phyloP scores from a whole-genome alignment of 2,888 invertebrate species.

The Mantis religiosa region DNA sequence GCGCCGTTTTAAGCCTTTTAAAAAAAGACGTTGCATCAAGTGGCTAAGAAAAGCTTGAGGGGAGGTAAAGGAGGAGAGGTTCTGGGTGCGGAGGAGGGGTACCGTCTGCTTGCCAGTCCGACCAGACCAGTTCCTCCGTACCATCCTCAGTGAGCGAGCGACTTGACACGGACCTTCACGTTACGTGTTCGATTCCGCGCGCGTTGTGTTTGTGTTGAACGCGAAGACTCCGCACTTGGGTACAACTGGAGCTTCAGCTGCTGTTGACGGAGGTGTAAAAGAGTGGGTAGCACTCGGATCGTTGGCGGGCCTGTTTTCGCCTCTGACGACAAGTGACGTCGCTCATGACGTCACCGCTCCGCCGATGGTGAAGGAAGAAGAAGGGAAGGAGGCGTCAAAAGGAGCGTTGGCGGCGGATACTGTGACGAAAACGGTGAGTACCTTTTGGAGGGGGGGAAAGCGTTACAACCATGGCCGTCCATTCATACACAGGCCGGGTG shows the following conservation, averaged over 20 bases:
- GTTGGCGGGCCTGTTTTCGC: slow-evolving; percentile 11
- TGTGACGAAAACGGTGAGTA: slow-evolving; percentile 19
- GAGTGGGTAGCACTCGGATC: neutral
- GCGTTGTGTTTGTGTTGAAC: neutral
- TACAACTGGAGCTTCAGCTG: too few relatives aligned
- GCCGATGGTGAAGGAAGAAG: slow-evolving; percentile 1
- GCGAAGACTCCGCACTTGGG: neutral
- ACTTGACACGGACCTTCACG: neutral
- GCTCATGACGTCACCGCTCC: slow-evolving; percentile 5
- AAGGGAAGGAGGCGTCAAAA: neutral
- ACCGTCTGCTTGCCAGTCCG: neutral
- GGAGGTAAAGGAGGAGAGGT: slow-evolving; percentile 2
- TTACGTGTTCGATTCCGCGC: neutral
- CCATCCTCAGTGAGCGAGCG: neutral
- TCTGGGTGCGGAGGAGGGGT: neutral
- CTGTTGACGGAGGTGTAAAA: neutral
- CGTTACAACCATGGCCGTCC: neutral
- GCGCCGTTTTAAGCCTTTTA: neutral
- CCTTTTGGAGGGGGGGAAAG: neutral
- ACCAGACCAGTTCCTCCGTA: neutral
- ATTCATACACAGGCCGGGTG: slow-evolving; percentile 6
- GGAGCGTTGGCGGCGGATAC: slow-evolving; percentile 12
- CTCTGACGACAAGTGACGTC: slow-evolving; percentile 14
- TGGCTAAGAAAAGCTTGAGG: slow-evolving; percentile 13
- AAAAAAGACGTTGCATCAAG: slow-evolving; percentile 25